phyloP scores from a whole-genome alignment of 2,888 invertebrate genomes.

The Heterodera filipjevi region DNA sequence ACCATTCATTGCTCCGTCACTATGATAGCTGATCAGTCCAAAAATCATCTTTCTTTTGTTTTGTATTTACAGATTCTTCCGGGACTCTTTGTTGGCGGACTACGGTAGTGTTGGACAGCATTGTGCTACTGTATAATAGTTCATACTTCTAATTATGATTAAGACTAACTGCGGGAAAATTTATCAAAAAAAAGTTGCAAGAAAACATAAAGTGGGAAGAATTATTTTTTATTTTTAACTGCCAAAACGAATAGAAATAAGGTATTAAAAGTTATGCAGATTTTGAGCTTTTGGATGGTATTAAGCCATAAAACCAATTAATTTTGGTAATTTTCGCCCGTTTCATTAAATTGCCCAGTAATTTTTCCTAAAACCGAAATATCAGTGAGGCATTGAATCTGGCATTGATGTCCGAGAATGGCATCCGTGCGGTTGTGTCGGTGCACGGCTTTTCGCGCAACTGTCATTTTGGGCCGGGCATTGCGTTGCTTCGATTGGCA shows the following conservation, averaged over 20 bases:
- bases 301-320: no score
- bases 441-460: constrained; percentile 23
- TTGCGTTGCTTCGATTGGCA: constrained; percentile 2
- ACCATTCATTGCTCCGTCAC: background rate
- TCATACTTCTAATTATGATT: no score
- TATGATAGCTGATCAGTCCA: background rate
- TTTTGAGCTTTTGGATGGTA: no score
- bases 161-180: no score
- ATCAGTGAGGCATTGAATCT: constrained; percentile 28
- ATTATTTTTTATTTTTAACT: no score
- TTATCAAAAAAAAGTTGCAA: no score
- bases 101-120: background rate
- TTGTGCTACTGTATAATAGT: background rate
- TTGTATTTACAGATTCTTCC: constrained; percentile 15
- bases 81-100: constrained; percentile 24
- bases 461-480: constrained; percentile 10
- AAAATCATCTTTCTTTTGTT: background rate
- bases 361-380: background rate
- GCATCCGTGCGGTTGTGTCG: constrained; percentile 33
- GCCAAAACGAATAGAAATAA: no score
- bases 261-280: no score
- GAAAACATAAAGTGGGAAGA: no score
- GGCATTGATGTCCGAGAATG: constrained; percentile 10
- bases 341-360: no score
- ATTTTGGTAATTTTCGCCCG: no score